Evolutionary conservation across 92 coral and sea anemone genomes (phyloP).

Genomic region (Phymanthus crucifer): DNA sequence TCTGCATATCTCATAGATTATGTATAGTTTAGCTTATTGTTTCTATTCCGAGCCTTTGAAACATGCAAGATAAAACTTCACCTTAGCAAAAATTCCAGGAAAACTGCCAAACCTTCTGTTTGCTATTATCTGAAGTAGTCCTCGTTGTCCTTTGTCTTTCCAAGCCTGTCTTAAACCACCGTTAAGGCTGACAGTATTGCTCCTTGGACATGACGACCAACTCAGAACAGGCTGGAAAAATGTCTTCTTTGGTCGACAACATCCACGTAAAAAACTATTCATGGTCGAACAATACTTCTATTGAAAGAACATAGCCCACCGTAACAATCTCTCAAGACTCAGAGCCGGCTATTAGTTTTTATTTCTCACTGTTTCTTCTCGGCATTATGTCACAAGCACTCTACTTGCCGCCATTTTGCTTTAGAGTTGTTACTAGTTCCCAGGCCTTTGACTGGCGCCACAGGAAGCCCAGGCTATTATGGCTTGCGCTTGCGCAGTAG

Average conservation of each 20-base stretch:
- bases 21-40: no score
- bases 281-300: conserved; percentile 6
- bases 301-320: no score
- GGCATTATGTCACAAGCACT: not conserved
- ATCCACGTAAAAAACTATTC: conserved; percentile 37
- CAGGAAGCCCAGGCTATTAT: no score
- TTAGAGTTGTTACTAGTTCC: conserved; percentile 1
- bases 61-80: not conserved
- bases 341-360: not conserved
- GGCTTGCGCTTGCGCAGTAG: no score
- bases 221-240: not conserved
- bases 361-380: not conserved
- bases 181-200: not conserved
- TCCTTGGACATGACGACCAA: not conserved
- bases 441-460: no score
- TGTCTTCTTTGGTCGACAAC: not conserved
- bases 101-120: conserved; percentile 7
- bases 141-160: not conserved
- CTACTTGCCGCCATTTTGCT: conserved; percentile 25
- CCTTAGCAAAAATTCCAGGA: conserved; percentile 4
- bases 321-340: no score
- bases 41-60: no score
- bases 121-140: not conserved
- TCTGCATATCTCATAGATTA: no score
- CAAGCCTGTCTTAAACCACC: not conserved